Base-by-base conservation (phyloP, 2,113 vertebrate species). In the Zosterops borbonicus region DNA sequence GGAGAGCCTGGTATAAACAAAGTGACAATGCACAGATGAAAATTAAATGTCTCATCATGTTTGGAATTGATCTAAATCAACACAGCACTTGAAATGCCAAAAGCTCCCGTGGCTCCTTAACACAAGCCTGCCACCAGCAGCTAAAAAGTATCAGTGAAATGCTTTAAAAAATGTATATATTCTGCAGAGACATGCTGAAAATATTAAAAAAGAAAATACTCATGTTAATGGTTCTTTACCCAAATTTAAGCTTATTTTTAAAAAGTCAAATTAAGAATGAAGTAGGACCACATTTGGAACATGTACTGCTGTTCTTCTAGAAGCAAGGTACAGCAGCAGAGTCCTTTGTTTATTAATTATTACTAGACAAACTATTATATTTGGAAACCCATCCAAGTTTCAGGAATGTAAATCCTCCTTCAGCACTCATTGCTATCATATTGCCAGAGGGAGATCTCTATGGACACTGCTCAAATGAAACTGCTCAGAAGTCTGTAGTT, bases 51-150 rank as follows among this genome's bases (percentile, higher is more conserved):
- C 37, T 91, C 64, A 52, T 85, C 33, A 31, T 64, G 47, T n/a
- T 75, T 83, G 29, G 37, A 90, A 74, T 27, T 78, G 39, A 94
- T 88, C 47, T 88, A 88, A 92, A 95, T 88, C 59, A 94, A 83
- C 42, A 62, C 5, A 70, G 46, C 24, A 35, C 44, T 87, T 41
- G 81, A 89, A 94, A 94, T 75, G 53, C 44, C 88, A 93, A 77
- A 39, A 93, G 59, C 27, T 94, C 78, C 37, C 67, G 65, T 11
- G 28, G 64, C 33, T 76, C 44, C 60, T 88, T 78, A 67, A 35
- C 52, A 77, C 55, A 70, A 88, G 67, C 33, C 69, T 81, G 52
- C 77, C 63, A 75, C 5, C 12, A 75, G 60, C 52, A 81, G 68
- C 64, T 86, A 86, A 81, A 56, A 23, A 90, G 62, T 75, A 58